Evolutionary conservation across 92 coral and sea anemone genomes (phyloP).

Genomic region (Actinernus sp.): DNA sequence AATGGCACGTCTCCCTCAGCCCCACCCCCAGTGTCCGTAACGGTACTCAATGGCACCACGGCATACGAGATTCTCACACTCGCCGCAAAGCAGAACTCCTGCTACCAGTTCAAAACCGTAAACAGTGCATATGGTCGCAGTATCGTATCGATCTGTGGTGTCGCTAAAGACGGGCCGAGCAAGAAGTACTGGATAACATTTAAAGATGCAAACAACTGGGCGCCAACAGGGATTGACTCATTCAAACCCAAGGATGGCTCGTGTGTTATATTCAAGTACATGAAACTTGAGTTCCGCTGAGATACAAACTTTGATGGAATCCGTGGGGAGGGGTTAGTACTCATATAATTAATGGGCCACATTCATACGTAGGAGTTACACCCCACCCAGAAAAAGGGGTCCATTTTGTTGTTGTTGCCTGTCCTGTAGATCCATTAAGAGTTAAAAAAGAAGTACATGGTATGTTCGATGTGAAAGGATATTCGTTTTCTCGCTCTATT

Average conservation of each 20-base stretch:
- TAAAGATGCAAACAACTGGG: constrained; percentile 11
- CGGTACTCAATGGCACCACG: constrained; percentile 41
- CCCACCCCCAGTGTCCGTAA: constrained; percentile 8
- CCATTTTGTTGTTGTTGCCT: no score
- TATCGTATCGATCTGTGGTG: constrained; percentile 50
- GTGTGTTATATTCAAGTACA: constrained; percentile 54
- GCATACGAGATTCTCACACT: constrained; percentile 48
- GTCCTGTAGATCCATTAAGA: no score
- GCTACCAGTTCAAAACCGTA: constrained; percentile 26
- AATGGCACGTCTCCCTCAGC: constrained; percentile 2
- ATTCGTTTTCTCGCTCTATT: no score
- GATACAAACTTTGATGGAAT: no score
- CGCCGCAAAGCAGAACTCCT: constrained; percentile 42
- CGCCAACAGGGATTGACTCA: constrained; percentile 64
- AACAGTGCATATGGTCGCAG: constrained; percentile 36
- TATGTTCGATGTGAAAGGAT: no score
- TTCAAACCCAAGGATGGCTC: constrained; percentile 64
- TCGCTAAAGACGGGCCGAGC: not conserved
- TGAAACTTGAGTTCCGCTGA: no score
- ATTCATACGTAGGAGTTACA: no score
- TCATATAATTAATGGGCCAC: no score
- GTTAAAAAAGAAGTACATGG: no score
- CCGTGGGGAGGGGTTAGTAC: no score
- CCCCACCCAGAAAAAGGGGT: no score
- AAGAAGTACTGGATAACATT: constrained; percentile 66